Base-by-base conservation (phyloP, 2,113 vertebrate genomes). In the Mustela lutreola region DNA sequence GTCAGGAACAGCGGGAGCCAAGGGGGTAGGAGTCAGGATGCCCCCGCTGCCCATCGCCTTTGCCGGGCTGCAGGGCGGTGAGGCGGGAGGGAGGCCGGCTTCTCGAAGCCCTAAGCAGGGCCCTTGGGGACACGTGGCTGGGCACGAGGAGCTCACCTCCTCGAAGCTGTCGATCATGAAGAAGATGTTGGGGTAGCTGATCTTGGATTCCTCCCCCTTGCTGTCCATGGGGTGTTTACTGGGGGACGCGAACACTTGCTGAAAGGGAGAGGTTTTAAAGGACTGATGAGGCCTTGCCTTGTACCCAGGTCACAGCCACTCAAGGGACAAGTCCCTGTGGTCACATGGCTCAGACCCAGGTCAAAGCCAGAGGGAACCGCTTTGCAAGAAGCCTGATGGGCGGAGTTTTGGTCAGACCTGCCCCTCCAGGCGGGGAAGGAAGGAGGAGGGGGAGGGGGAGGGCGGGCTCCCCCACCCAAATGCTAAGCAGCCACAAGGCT, bases 121-220 rank as follows among this genome's bases (percentile, higher is more conserved):
- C 14, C n/a, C 15, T 26, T 1, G 1, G 12, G 22, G 10, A 26
- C 24, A 4, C 7, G 0, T 2, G 39, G 92, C 84, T 28, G 1
- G 26, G 4, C 0, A 0, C 4, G 0, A 10, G 50, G 21, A 15
- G 36, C 90, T 97, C 97, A 99, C 99, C 99, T 99, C 99, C 97
- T 99, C 99, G 70, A 99, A 99, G 98, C 99, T 99, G 98, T 99
- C 99, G 9, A 99, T 99, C 99, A 99, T 99, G 98, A 99, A 99
- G 99, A 99, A 99, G 98, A 99, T 99, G 98, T 99, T 99, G 11
- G 99, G 99, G 98, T 99, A 99, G 98, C 99, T 99, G 98, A 99
- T 99, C 98, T 99, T 99, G 31, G 99, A 99, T 95, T 99, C 99
- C 48, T 99, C 99, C 50, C 99, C 99, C 97, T 99, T 99, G 98